These are phyloP conservation scores for Amblyopsis hoosieri DNA, from an alignment of 2,797 vertebrate genomes.

Conservation along the genomic window DNA sequence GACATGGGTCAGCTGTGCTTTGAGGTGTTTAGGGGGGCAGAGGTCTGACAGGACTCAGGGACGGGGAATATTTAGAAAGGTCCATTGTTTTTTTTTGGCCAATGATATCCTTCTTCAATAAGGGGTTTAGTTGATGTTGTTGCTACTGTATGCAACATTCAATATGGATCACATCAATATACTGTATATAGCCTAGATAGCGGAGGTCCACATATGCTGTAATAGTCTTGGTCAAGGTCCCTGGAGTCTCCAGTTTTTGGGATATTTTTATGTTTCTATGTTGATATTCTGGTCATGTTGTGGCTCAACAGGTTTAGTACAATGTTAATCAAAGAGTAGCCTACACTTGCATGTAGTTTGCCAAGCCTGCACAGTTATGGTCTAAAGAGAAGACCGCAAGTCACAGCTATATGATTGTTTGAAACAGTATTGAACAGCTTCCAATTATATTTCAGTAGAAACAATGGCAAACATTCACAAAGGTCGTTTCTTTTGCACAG, in stretches of 20 bases:
- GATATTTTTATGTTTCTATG: conserved; percentile 14
- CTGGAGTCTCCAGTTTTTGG: too few species aligned
- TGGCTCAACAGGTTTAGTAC: not conserved
- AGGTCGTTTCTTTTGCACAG: conserved; percentile 38
- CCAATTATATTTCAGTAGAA: conserved; percentile 36
- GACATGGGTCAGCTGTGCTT: conserved; percentile 30
- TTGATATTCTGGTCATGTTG: conserved; percentile 4
- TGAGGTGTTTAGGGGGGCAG: conserved; percentile 42
- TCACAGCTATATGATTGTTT: conserved; percentile 17
- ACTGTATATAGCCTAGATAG: too few species aligned
- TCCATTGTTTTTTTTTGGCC: conserved; percentile 54
- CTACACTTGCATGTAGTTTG: conserved; percentile 8
- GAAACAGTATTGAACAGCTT: conserved; percentile 29
- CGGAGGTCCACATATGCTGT: too few species aligned
- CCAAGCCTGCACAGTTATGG: not conserved
- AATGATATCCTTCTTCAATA: conserved; percentile 31
- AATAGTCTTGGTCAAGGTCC: too few species aligned
- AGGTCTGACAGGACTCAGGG: conserved; percentile 40
- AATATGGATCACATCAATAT: not conserved
- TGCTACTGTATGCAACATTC: conserved; percentile 5
- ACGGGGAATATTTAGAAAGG: conserved; percentile 62
- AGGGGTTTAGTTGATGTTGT: conserved; percentile 19
- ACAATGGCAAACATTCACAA: conserved; percentile 25
- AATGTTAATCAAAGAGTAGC: not conserved
- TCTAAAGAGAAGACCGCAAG: conserved; percentile 22